Percentiles rank a stretch among this genome's conserved stretches.
Conservation (phyloP, 2,888 invertebrate species). For the Hoplodrina ambigua region DNA sequence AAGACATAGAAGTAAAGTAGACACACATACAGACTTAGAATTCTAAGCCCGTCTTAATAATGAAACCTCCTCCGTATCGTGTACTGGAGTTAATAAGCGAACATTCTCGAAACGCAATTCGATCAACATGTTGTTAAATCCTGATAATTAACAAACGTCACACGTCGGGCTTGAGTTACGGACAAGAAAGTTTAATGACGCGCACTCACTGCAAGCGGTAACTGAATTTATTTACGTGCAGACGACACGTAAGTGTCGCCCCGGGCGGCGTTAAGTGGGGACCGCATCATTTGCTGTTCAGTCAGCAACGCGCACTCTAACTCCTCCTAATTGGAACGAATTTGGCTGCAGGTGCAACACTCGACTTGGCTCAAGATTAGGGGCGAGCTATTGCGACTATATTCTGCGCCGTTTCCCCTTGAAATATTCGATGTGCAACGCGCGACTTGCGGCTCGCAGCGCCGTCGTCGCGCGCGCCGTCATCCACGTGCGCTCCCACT, state of each 20-base stretch:
- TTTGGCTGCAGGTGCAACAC: conserved; percentile 90
- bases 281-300: conserved; percentile 90
- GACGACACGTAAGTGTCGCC: conserved; percentile 86
- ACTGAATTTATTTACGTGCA: conserved; percentile 87
- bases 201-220: conserved; percentile 83
- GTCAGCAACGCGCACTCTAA: conserved; percentile 88
- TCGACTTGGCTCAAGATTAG: conserved; percentile 89
- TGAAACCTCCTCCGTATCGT: conserved; percentile 42
- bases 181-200: conserved; percentile 88
- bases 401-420: conserved; percentile 83
- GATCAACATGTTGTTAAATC: conserved; percentile 72
- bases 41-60: conserved; percentile 44
- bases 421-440: conserved; percentile 88
- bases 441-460: conserved; percentile 83
- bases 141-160: conserved; percentile 83
- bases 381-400: conserved; percentile 87
- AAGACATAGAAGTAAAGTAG: conserved; percentile 9
- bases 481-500: conserved; percentile 80
- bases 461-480: conserved; percentile 70
- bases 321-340: conserved; percentile 90
- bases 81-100: conserved; percentile 57
- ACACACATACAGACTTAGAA: conserved; percentile 9
- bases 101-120: conserved; percentile 59
- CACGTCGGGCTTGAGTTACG: conserved; percentile 76
- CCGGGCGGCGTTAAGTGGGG: conserved; percentile 84